Conservation (phyloP, 2,888 invertebrate genomes). For the Bimastos eiseni region DNA sequence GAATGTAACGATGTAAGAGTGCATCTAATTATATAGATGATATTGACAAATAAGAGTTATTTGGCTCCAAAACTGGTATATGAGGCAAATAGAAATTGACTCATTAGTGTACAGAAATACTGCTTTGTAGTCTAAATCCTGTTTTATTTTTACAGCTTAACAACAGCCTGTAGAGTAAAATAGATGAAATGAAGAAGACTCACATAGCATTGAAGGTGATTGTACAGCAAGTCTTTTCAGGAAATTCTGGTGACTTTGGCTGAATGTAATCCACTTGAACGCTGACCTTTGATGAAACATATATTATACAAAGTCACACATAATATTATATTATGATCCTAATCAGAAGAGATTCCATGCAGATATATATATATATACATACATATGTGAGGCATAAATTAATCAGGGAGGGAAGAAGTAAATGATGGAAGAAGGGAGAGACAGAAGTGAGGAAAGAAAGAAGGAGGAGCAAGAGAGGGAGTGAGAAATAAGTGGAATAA, state of each 20-base stretch:
- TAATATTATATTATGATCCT: neutral
- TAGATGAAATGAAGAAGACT: slow-evolving; percentile 16
- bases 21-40: too few relatives aligned
- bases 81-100: neutral
- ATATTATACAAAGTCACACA: neutral
- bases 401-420: too few relatives aligned
- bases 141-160: neutral
- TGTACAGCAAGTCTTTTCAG: slow-evolving; percentile 93
- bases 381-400: too few relatives aligned
- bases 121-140: neutral
- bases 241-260: slow-evolving; percentile 80
- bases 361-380: too few relatives aligned
- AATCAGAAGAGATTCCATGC: too few relatives aligned
- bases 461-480: too few relatives aligned
- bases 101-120: neutral
- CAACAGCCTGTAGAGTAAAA: neutral
- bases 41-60: neutral
- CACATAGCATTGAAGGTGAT: slow-evolving; percentile 67
- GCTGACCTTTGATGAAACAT: slow-evolving; percentile 66
- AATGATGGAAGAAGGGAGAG: too few relatives aligned
- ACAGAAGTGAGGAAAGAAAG: too few relatives aligned
- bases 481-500: too few relatives aligned
- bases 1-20: too few relatives aligned
- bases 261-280: slow-evolving; percentile 94
- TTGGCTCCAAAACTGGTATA: neutral